Percentiles rank a stretch among this genome's conserved stretches.
phyloP scores from a whole-genome alignment of 2,888 invertebrate genomes.

The Ophion costatus region DNA sequence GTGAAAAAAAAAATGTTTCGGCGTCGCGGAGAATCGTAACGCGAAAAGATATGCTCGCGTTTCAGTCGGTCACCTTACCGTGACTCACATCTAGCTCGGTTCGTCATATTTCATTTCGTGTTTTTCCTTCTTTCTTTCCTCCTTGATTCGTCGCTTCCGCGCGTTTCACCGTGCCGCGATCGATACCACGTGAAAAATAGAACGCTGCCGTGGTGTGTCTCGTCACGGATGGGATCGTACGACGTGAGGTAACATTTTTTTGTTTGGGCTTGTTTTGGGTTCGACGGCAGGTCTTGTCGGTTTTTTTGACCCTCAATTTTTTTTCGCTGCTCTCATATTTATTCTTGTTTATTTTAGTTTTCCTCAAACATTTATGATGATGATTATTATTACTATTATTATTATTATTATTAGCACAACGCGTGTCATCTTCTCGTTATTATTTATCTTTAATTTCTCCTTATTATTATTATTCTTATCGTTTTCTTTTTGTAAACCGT shows the following conservation, averaged over 20 bases:
- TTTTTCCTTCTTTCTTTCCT: background rate
- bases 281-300: background rate
- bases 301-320: background rate
- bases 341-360: background rate
- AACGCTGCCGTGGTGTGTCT: background rate
- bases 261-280: background rate
- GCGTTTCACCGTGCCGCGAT: slow-evolving; percentile 1
- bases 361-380: background rate
- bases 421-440: too few species aligned
- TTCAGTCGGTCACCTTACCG: background rate
- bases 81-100: background rate
- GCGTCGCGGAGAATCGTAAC: background rate
- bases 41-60: background rate
- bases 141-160: background rate
- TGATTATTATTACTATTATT: too few species aligned
- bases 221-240: slow-evolving; percentile 4
- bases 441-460: too few species aligned
- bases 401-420: too few species aligned
- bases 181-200: slow-evolving; percentile 22
- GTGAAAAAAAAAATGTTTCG: background rate
- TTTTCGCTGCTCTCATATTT: background rate
- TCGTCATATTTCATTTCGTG: background rate
- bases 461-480: too few species aligned
- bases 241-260: slow-evolving; percentile 1
- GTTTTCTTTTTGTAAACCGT: too few species aligned